Evolutionary conservation across 2,113 vertebrate genomes (phyloP).

Genomic region (Mus spicilegus): DNA sequence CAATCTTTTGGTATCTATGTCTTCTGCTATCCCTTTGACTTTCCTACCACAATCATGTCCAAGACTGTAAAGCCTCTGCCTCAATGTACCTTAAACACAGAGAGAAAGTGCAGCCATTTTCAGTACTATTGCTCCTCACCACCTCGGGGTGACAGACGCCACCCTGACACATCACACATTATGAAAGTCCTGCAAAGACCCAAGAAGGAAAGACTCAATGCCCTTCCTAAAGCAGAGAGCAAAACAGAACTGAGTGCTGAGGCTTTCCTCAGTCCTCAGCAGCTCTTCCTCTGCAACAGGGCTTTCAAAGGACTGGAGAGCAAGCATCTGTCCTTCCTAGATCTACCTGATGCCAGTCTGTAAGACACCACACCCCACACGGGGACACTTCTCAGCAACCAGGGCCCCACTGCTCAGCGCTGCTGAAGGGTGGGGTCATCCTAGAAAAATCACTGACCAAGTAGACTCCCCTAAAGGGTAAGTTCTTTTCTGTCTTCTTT

Average conservation of each 20-base stretch:
- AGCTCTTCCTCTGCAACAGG: not conserved
- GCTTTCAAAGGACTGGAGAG: not conserved
- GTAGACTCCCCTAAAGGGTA: not conserved
- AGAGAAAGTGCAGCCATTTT: not conserved
- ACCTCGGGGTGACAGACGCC: accelerated
- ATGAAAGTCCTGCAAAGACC: not conserved
- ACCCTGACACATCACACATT: not conserved
- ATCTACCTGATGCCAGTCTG: not conserved
- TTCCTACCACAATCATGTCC: not conserved
- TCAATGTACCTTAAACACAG: not conserved
- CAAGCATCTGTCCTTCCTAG: accelerated
- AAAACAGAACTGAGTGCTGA: not conserved
- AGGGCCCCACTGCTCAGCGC: accelerated
- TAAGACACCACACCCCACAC: too few species aligned
- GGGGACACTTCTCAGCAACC: accelerated
- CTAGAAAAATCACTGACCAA: not conserved
- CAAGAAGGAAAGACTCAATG: accelerated
- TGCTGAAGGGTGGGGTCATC: accelerated
- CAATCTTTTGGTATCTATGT: too few species aligned
- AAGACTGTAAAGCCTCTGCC: accelerated
- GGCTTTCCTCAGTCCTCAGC: not conserved
- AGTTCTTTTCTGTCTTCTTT: too few species aligned
- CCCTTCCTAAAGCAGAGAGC: not conserved
- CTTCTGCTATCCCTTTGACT: not conserved
- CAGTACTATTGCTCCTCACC: not conserved